Base-by-base conservation (phyloP, 2,797 vertebrate species). In the Threskiornis aethiopicus region DNA sequence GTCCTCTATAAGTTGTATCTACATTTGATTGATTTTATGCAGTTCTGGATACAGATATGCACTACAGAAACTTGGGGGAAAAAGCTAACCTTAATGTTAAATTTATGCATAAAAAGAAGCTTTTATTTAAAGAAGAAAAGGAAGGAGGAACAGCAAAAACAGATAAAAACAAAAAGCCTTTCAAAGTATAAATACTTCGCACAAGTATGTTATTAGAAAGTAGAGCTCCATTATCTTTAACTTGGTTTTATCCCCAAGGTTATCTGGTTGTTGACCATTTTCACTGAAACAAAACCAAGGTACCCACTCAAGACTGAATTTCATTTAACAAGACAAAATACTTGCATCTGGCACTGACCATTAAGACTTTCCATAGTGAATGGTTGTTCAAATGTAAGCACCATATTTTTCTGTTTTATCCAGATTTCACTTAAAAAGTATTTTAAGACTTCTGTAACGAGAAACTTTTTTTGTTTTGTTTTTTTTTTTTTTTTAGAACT, bases 141-240 rank as follows among this genome's bases (percentile, higher is more conserved):
- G 9, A 86, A 67, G 17, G 13, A 51, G 4, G 21, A 55, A 28
- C 6, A 75, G 13, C 3, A 47, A 72, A 76, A 78, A 2, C 15
- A 87, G 77, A 61, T 3, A 13, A 66, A 85, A 69, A 0, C 0
- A 3, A 7, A 37, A 57, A 29, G 3, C 2, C 1, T 91, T 65
- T 29, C 8, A 31, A 64, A 18, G 25, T 55, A 46, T 39, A 29
- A 37, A 28, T 25, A 7, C 14, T 61, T 95, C 19, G 31, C 21
- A 61, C 6, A 24, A 8, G 4, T 73, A 54, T 21, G 13, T 59
- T 89, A 35, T 69, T 22, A 47, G 37, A 61, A 41, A 29, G n/a
- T 25, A 72, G 5, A 73, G 6, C 1, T 81, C 28, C 5, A 25
- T 17, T 81, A 16, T 13, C 2, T 41, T 44, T 62, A 65, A 35